These are phyloP conservation scores for Drosophila pseudotalamancana DNA, from an alignment of 2,888 invertebrate genomes.

Conservation along the genomic window DNA sequence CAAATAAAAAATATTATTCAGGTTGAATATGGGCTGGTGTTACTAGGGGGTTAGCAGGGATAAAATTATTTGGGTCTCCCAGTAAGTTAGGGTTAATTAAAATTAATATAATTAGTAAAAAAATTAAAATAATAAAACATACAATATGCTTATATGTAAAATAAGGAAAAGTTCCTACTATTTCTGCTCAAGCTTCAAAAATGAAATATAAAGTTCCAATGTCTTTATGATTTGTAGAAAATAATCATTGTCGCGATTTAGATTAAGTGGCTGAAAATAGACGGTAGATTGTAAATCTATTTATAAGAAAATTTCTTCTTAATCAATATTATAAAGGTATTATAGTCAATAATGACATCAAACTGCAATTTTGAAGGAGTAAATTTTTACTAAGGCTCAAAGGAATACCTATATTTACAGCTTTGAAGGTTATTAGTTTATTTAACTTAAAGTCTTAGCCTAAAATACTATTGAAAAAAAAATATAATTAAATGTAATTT, in stretches of 20 bases:
- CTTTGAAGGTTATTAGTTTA: conserved; percentile 88
- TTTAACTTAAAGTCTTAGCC: conserved; percentile 47
- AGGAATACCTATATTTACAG: conserved; percentile 85
- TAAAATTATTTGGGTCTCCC: conserved; percentile 82
- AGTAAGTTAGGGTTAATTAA: conserved; percentile 89
- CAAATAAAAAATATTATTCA: conserved; percentile 90
- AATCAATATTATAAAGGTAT: conserved; percentile 85
- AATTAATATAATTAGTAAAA: conserved; percentile 90
- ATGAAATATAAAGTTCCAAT: conserved; percentile 90
- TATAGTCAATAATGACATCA: conserved; percentile 85
- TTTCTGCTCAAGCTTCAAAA: conserved; percentile 88
- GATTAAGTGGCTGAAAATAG: conserved; percentile 88
- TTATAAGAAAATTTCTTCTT: conserved; percentile 85
- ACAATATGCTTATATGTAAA: conserved; percentile 87
- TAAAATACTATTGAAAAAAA: conserved; percentile 66
- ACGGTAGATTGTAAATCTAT: conserved; percentile 89
- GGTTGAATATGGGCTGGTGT: conserved; percentile 92
- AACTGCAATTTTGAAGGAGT: conserved; percentile 87
- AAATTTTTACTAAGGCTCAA: conserved; percentile 86
- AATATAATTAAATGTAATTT: conserved; percentile 64
- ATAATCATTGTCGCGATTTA: conserved; percentile 88
- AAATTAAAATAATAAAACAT: conserved; percentile 90
- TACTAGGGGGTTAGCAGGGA: conserved; percentile 84
- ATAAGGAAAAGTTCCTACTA: conserved; percentile 84
- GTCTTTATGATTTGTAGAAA: conserved; percentile 90